A percentile compares a stretch with the other conserved stretches of the same genome.
Conservation (phyloP, 2,113 vertebrate species). For the Cynocephalus volans region DNA sequence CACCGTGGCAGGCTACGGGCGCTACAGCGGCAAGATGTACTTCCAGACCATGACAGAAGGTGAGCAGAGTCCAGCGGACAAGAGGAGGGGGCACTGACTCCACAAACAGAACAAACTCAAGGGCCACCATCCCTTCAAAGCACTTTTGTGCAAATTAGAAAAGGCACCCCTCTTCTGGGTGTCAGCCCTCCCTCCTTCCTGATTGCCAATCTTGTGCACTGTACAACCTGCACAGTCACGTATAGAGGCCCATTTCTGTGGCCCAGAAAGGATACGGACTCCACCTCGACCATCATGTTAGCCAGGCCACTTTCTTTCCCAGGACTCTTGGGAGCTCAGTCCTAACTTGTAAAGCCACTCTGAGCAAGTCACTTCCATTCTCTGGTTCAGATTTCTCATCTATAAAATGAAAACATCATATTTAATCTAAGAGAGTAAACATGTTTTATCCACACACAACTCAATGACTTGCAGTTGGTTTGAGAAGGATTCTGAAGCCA, state of each 20-base stretch:
- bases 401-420: background rate
- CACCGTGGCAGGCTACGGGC: conserved; percentile 97
- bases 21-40: conserved; percentile 98
- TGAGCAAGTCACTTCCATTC: background rate
- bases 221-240: background rate
- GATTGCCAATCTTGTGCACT: background rate
- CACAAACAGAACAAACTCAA: background rate
- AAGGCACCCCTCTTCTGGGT: background rate
- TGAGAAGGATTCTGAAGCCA: conserved; percentile 7
- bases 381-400: background rate
- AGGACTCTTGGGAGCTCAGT: background rate
- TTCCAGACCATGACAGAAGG: conserved; percentile 99
- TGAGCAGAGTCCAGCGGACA: conserved; percentile 78
- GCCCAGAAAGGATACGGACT: background rate
- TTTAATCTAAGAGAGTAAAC: background rate
- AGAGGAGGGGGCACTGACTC: background rate
- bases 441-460: background rate
- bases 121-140: background rate
- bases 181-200: background rate
- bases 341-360: background rate
- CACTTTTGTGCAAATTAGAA: background rate
- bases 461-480: background rate
- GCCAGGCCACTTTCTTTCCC: background rate
- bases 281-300: background rate
- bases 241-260: background rate